Conservation (phyloP, 2,797 vertebrate species). For the Lepilemur ruficaudatus region DNA sequence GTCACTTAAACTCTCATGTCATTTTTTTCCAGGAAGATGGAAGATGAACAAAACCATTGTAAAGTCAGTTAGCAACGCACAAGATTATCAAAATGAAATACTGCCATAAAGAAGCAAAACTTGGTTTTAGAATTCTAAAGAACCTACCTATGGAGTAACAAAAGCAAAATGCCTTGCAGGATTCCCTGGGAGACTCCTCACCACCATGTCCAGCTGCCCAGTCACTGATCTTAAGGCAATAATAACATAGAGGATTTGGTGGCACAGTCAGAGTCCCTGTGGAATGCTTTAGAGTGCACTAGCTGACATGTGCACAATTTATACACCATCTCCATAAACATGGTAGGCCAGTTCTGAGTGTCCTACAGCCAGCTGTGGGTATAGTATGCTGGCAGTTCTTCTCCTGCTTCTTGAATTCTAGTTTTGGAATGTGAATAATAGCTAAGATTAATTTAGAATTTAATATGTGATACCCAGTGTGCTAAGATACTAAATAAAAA, state of each 20-base stretch:
- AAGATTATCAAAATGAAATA: slow-evolving; percentile 15
- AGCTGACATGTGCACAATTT: not conserved
- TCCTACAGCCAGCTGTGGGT: too few relatives aligned
- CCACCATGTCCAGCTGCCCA: not conserved
- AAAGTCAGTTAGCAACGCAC: not conserved
- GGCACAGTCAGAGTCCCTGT: not conserved
- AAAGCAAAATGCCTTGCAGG: not conserved
- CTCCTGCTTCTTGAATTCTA: not conserved
- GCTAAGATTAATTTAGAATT: not conserved
- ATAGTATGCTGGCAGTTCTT: not conserved
- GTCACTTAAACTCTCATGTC: not conserved
- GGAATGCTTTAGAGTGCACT: not conserved
- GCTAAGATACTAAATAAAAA: not conserved
- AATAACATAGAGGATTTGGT: not conserved
- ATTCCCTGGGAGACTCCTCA: not conserved
- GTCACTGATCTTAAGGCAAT: not conserved
- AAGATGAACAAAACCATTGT: not conserved
- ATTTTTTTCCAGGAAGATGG: not conserved
- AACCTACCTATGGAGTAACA: not conserved
- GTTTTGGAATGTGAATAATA: not conserved
- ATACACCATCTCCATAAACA: not conserved
- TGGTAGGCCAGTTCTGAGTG: not conserved
- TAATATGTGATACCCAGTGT: not conserved
- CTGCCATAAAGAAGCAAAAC: not conserved
- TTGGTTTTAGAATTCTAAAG: not conserved